phyloP scores from a whole-genome alignment of 2,888 invertebrate genomes.

The Drosophila barbarae region DNA sequence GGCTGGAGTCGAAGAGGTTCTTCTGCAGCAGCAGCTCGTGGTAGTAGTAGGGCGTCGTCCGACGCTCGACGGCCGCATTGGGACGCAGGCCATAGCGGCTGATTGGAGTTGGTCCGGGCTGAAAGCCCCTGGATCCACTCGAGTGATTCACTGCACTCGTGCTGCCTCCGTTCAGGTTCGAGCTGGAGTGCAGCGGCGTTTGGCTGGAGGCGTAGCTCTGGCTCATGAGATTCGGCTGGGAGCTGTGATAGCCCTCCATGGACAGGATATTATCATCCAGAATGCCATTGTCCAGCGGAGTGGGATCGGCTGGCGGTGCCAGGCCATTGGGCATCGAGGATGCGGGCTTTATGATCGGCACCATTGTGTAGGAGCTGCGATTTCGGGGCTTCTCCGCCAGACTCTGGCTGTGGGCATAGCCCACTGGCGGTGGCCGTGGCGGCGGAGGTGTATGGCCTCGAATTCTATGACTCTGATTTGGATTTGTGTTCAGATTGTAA shows the following conservation, averaged over 20 bases:
- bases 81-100: slow-evolving; percentile 53
- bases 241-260: slow-evolving; percentile 68
- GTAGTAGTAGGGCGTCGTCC: slow-evolving; percentile 79
- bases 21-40: slow-evolving; percentile 77
- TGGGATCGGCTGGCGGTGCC: slow-evolving; percentile 47
- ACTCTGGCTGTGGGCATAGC: slow-evolving; percentile 50
- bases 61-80: slow-evolving; percentile 69
- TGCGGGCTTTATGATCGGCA: slow-evolving; percentile 78
- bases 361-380: slow-evolving; percentile 74
- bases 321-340: slow-evolving; percentile 78
- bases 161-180: slow-evolving; percentile 59
- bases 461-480: slow-evolving; percentile 42
- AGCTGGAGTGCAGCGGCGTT: slow-evolving; percentile 58
- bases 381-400: slow-evolving; percentile 40
- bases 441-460: slow-evolving; percentile 70
- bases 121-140: slow-evolving; percentile 14
- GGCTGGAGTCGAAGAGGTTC: slow-evolving; percentile 78
- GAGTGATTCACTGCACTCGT: slow-evolving; percentile 20
- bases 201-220: slow-evolving; percentile 34
- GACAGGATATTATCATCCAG: slow-evolving; percentile 40
- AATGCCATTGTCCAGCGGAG: slow-evolving; percentile 35
- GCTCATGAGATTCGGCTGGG: slow-evolving; percentile 76
- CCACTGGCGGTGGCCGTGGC: slow-evolving; percentile 73
- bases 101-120: slow-evolving; percentile 32
- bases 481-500: slow-evolving; percentile 5